Conservation (phyloP, 2,113 vertebrate species). For the Pteropus alecto region DNA sequence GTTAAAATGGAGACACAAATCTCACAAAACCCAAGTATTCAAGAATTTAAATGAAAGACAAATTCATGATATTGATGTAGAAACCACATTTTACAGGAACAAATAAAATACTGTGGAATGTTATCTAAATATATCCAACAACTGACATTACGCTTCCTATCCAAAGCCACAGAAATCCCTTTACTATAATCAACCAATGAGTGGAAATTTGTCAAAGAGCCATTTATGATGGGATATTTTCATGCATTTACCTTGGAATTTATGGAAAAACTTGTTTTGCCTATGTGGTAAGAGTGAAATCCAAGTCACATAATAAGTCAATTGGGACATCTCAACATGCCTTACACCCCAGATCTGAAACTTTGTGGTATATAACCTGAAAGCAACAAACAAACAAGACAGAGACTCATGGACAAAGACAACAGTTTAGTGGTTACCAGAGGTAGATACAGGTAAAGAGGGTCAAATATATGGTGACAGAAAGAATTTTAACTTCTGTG, state of each 20-base stretch:
- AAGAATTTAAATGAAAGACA: slow-evolving; percentile 56
- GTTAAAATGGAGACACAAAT: slow-evolving; percentile 56
- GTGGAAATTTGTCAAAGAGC: background rate
- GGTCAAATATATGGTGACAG: too few species aligned
- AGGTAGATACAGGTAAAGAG: too few species aligned
- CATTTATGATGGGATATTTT: background rate
- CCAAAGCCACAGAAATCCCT: background rate
- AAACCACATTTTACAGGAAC: slow-evolving; percentile 23
- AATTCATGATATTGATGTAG: slow-evolving; percentile 26
- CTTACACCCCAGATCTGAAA: background rate
- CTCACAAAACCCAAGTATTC: slow-evolving; percentile 16
- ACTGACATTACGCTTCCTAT: slow-evolving; percentile 29
- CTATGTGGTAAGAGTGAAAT: background rate
- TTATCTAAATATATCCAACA: background rate
- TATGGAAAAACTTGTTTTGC: background rate
- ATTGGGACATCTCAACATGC: background rate
- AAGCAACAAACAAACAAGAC: too few species aligned
- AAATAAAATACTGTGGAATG: background rate
- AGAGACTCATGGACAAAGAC: too few species aligned
- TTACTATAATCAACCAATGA: background rate
- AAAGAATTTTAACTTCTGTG: too few species aligned
- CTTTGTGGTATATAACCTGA: too few species aligned
- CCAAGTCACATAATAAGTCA: background rate
- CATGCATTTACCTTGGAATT: background rate
- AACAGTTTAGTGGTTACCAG: too few species aligned